Base-by-base conservation (phyloP, 1,140 invertebrate species). In the Camponotus floridanus region DNA sequence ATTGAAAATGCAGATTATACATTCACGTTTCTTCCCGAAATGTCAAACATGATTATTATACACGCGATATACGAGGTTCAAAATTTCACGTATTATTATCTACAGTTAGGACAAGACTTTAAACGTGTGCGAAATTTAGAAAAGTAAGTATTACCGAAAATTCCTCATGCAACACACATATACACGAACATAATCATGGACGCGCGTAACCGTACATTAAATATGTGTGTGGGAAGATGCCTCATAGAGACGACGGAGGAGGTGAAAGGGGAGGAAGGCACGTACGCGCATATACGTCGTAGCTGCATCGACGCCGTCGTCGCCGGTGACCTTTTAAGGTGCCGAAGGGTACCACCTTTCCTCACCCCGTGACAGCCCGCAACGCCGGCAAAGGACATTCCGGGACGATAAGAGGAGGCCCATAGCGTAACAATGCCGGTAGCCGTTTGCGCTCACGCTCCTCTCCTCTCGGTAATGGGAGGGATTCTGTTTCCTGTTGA, bases 401-500 rank as follows among this genome's bases (percentile, higher is more conserved):
- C 42, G 70, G 21, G 36, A 80, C 88, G 88, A 86, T 87, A 86
- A 91, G 88, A 86, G 68, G 59, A 76, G 67, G 26, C 70, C 86
- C 68, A 74, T 88, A 85, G 86, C 90, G 88, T 91, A 93, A 92
- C 91, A 92, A 93, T 93, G 91, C 86, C 74, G 86, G 81, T 86
- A 89, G 79, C 83, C 85, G 55, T 64, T 78, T 67, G 64, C 81
- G 67, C 73, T 45, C 67, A 61, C 79, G 57, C 18, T 84, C 57
- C 11, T 33, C 59, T 85, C 31, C 67, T 59, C 79, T 26, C 67
- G 78, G 86, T 91, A 90, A 92, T 92, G 87, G 88, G 87, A 92
- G 88, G 87, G 87, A 91, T 89, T 90, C 88, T 83, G 90, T 92
- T 93, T 93, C 92, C 93, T 93, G 92, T 91, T 91, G 87, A 78